Base-by-base conservation (phyloP, 2,113 vertebrate species). In the Myiagra hebetior region DNA sequence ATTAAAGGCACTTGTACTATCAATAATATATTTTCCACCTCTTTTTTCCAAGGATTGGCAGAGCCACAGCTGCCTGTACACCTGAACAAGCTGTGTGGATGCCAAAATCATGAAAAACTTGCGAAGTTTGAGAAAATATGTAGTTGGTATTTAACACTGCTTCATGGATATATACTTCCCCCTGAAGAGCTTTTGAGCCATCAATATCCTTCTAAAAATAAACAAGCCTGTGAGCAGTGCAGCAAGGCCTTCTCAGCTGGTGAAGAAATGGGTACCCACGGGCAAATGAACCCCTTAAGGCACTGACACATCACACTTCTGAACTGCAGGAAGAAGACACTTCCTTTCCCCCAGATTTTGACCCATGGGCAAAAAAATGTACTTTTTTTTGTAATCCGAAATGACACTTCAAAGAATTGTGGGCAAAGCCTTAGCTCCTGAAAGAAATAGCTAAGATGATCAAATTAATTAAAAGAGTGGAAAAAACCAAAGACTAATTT, bases 201-300 rank as follows among this genome's bases (percentile, higher is more conserved):
- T 95, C 93, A 88, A 85, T 84, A 85, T 52, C 62, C 13, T 80
- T 67, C 91, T 64, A 91, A 94, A 96, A 95, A 95, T 92, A 93
- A 90, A 37, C 17, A 77, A 77, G 56, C 21, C 82, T 73, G 63
- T 62, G 75, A 81, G 90, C 86, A 93, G 33, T 75, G 53, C 42
- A 93, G 70, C 59, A 84, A 27, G 80, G 27, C 27, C 74, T 91
- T 93, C 86, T 56, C 30, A 89, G 70, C 35, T 94, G 89, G 30
- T 91, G 74, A 55, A 50, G 22, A 93, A 67, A 74, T 8, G 52
- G 63, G 18, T 72, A 44, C 55, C 77, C 62, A 72, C 21, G 80
- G 85, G 78, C 57, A 89, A 87, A 84, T 6, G 41, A 68, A 52
- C 10, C 28, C 83, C 30, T 23, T 28, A n/a, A 47, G 72, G 21